A percentile compares a stretch with the other conserved stretches of the same genome.
Evolutionary conservation across 2,888 invertebrate species (phyloP).

Genomic region (Caenorhabditis sp.): DNA sequence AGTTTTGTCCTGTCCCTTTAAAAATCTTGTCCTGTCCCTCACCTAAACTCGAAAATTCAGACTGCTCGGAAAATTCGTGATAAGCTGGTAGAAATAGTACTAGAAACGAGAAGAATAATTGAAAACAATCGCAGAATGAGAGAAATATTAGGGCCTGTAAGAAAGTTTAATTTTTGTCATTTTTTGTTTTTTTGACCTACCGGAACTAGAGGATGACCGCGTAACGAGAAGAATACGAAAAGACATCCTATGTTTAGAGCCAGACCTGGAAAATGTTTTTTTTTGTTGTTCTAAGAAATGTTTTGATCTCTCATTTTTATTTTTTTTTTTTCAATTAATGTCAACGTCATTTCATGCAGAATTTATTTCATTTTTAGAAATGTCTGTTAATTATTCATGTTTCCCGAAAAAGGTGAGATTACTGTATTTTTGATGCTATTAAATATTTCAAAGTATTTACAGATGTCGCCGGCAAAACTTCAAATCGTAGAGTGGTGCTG

Average conservation of each 20-base stretch:
- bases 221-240: constrained; percentile 52
- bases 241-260: constrained; percentile 62
- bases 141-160: constrained; percentile 66
- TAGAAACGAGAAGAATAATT: constrained; percentile 65
- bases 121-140: constrained; percentile 65
- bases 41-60: background rate
- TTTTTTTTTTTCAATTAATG: too few species aligned
- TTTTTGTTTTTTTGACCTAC: constrained; percentile 3
- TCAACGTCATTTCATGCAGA: too few species aligned
- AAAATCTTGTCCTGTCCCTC: too few species aligned
- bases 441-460: too few species aligned
- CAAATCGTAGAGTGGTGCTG: too few species aligned
- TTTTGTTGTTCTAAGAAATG: background rate
- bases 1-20: too few species aligned
- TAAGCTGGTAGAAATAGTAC: constrained; percentile 68
- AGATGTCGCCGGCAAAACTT: too few species aligned
- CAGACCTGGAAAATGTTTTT: constrained; percentile 42
- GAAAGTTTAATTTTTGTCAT: background rate
- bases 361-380: too few species aligned
- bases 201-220: constrained; percentile 46
- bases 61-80: constrained; percentile 55
- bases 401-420: too few species aligned
- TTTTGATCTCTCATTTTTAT: background rate
- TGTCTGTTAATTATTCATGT: too few species aligned
- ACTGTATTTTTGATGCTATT: too few species aligned